Base-by-base conservation (phyloP, 2,113 vertebrate genomes). In the Dicerorhinus sumatrensis region DNA sequence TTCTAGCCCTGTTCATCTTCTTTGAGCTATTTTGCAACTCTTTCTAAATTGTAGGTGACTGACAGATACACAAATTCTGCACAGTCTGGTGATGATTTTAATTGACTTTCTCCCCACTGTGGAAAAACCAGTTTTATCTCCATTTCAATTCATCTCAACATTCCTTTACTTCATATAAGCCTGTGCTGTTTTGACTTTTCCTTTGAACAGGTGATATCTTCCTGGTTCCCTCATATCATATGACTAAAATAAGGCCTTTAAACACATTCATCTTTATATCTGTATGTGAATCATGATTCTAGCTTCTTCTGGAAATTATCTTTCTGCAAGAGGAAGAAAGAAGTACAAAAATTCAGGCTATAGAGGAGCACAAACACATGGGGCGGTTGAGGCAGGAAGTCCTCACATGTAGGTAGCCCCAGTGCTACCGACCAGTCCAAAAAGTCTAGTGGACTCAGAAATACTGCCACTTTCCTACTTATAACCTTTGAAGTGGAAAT, bases 131-230 rank as follows among this genome's bases (percentile, higher is more conserved):
- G 60, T 77, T 75, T 63, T 86, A 27, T 46, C 16, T 36, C 63
- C 62, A 75, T 69, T 92, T 36, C 21, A 80, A n/a, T 60, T 82
- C 91, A 92, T 39, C 5, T 54, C 84, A 67, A 62, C 60, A 72
- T 54, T 87, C 75, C 42, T 92, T 96, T 79, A 62, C 33, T 87
- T 94, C 51, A 48, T 36, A 80, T 60, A 70, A 76, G n/a, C 63
- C 89, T 79, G 13, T 70, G 65, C 82, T 80, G 33, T 33, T 93
- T 65, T 42, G 63, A 89, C 33, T 94, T 94, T 96, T 91, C 60
- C 72, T 97, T 81, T 97, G 92, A 97, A 81, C 89, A 3, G 5
- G 73, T 62, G 42, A 51, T 85, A 95, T 82, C 82, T 85, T 82
- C 67, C 67, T 91, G 39, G 54, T 76, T 97, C 51, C 51, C 60